phyloP scores from a whole-genome alignment of 2,113 vertebrate species.

The Ceyx cyanopectus region DNA sequence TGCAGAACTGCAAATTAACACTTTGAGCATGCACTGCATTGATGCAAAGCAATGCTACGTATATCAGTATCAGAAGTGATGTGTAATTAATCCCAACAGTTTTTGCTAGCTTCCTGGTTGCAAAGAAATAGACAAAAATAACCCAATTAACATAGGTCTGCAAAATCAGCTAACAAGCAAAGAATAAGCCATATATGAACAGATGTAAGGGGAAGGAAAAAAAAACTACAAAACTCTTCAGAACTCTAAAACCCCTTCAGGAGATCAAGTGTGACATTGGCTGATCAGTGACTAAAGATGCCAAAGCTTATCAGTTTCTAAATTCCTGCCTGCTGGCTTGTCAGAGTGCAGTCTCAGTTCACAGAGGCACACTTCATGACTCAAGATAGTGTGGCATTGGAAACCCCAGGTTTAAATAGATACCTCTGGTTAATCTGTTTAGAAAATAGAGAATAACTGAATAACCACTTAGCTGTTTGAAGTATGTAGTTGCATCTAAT shows the following conservation, averaged over 20 bases:
- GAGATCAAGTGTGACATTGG: background rate
- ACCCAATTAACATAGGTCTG: background rate
- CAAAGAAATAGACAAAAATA: background rate
- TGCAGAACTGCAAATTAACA: background rate
- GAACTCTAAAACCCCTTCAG: background rate
- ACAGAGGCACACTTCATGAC: background rate
- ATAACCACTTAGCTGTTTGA: background rate
- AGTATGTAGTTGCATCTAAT: background rate
- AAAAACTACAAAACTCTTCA: background rate
- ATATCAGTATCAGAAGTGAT: accelerated
- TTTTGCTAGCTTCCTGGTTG: background rate
- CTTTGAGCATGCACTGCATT: background rate
- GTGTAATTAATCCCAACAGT: background rate
- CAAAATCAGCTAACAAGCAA: background rate
- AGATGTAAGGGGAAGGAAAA: background rate
- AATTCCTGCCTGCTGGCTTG: background rate
- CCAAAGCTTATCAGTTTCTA: background rate
- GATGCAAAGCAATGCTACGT: background rate
- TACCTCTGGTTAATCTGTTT: background rate
- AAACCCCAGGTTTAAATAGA: background rate
- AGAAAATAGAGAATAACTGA: background rate
- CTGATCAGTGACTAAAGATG: background rate
- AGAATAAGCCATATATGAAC: background rate
- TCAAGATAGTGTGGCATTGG: background rate
- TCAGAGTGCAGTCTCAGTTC: background rate